A percentile compares a stretch with the other conserved stretches of the same genome.
Conservation (phyloP, 2,797 vertebrate genomes). For the Eleutherodactylus coqui region DNA sequence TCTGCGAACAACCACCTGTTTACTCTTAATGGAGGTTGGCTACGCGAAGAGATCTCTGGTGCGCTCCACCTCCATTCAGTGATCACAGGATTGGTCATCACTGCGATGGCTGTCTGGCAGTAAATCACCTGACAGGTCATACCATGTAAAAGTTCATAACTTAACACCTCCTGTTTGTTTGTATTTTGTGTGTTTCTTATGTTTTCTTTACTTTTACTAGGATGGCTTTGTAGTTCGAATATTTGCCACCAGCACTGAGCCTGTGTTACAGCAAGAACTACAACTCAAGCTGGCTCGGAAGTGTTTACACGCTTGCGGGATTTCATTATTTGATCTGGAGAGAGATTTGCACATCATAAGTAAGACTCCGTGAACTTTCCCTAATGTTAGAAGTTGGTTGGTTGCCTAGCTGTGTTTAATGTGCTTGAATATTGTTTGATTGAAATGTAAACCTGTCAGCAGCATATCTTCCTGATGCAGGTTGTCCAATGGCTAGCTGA, state of each 20-base stretch:
- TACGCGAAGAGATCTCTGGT: no score
- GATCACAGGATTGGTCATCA: no score
- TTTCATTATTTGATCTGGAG: constrained; percentile 97
- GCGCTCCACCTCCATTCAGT: no score
- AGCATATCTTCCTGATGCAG: no score
- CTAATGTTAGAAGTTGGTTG: neutral
- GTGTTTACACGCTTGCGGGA: constrained; percentile 97
- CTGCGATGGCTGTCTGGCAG: no score
- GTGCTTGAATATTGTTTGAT: neutral
- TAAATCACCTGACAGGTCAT: no score
- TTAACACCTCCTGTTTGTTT: neutral
- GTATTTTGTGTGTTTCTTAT: no score
- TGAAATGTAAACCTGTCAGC: neutral
- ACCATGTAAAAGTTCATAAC: no score
- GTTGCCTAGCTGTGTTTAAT: neutral
- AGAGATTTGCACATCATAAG: constrained; percentile 99
- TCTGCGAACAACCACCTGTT: no score
- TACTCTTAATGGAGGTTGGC: no score
- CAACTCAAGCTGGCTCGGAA: constrained; percentile 98
- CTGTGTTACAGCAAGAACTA: constrained; percentile 94
- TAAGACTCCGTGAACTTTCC: constrained; percentile 74
- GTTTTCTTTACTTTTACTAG: constrained; percentile 72
- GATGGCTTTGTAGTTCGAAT: constrained; percentile 98
- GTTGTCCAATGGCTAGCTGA: neutral
- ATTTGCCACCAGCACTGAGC: constrained; percentile 95